These are phyloP conservation scores for Syngnathus scovelli DNA, from an alignment of 2,113 vertebrate genomes.

Conservation along the genomic window DNA sequence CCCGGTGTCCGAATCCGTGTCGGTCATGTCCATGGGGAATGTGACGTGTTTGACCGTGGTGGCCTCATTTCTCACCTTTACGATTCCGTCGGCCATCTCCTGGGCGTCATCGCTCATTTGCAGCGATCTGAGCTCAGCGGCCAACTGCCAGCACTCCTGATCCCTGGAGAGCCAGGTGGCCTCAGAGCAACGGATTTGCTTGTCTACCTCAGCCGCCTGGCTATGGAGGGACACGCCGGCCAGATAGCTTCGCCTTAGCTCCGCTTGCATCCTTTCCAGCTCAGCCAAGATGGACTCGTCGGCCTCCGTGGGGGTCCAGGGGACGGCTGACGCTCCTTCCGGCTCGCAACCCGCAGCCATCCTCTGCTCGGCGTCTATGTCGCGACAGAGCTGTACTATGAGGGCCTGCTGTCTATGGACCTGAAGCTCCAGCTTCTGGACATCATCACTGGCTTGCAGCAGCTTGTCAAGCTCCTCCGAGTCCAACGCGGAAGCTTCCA, in stretches of 20 bases:
- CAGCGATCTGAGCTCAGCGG: constrained; percentile 76
- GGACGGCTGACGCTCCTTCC: constrained; percentile 37
- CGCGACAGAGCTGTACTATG: constrained; percentile 78
- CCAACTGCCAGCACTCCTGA: constrained; percentile 83
- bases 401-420: constrained; percentile 76
- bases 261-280: constrained; percentile 71
- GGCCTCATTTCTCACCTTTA: constrained; percentile 47
- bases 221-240: constrained; percentile 78
- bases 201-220: constrained; percentile 78
- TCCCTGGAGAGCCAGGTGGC: constrained; percentile 75
- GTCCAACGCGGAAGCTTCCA: constrained; percentile 16
- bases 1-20: constrained; percentile 97
- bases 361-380: constrained; percentile 81
- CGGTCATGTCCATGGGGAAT: constrained; percentile 75
- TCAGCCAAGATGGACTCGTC: constrained; percentile 49
- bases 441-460: constrained; percentile 66
- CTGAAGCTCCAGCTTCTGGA: constrained; percentile 78
- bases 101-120: constrained; percentile 59
- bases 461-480: constrained; percentile 69
- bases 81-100: constrained; percentile 8
- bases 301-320: constrained; percentile 24
- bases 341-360: constrained; percentile 33
- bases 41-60: constrained; percentile 66
- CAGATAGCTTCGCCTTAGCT: constrained; percentile 80
- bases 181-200: constrained; percentile 77